phyloP scores from a whole-genome alignment of 2,113 vertebrate species.

The Brachyhypopomus occidentalis region DNA sequence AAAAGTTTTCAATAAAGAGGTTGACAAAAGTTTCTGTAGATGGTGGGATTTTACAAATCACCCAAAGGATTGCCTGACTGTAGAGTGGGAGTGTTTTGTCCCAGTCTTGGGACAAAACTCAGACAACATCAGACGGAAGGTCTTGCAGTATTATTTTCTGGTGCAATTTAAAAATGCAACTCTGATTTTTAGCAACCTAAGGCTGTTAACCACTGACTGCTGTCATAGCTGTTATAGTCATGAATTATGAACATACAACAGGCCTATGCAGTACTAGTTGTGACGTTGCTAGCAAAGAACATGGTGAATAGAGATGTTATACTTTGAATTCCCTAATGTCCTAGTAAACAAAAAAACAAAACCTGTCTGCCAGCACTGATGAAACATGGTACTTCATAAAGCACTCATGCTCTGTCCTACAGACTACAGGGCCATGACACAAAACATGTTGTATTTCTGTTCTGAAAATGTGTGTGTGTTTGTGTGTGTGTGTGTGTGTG shows the following conservation, averaged over 20 bases:
- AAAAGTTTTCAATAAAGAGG: neutral
- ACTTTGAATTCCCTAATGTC: too few relatives aligned
- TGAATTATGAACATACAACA: neutral
- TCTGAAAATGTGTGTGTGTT: too few relatives aligned
- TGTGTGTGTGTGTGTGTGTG: too few relatives aligned
- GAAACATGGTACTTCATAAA: too few relatives aligned
- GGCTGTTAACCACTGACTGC: neutral
- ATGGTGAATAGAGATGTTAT: neutral
- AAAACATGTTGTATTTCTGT: too few relatives aligned
- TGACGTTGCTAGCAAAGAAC: neutral
- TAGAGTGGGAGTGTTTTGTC: neutral
- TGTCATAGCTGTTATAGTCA: neutral
- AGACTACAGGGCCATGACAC: too few relatives aligned
- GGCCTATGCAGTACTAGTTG: neutral
- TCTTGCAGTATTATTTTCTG: neutral
- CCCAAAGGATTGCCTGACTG: constrained; percentile 6
- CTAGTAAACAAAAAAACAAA: too few relatives aligned
- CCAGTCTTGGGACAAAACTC: neutral
- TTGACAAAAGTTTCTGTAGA: neutral
- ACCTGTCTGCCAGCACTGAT: too few relatives aligned
- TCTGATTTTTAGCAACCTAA: neutral
- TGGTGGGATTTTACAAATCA: neutral
- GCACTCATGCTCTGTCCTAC: too few relatives aligned
- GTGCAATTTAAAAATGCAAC: neutral
- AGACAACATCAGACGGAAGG: too few relatives aligned